Conservation (phyloP, 1,140 invertebrate species). For the Drosophila bipectinata region DNA sequence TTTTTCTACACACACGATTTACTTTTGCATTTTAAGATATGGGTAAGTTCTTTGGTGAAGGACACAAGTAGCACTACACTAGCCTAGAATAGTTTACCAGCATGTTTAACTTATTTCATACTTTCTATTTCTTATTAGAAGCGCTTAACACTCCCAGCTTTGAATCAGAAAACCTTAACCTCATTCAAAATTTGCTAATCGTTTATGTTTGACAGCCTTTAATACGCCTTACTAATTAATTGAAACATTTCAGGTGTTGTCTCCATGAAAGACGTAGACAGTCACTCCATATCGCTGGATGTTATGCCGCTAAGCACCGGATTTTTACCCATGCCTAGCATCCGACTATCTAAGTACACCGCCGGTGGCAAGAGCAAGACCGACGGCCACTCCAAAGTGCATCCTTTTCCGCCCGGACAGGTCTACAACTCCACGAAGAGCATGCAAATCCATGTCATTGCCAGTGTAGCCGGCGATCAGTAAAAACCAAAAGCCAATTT, state of each 20-base stretch:
- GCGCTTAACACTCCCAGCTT: background rate
- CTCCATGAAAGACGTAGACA: constrained; percentile 89
- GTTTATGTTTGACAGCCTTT: background rate
- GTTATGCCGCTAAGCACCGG: constrained; percentile 96
- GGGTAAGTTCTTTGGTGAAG: constrained; percentile 55
- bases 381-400: constrained; percentile 89
- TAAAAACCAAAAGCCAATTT: constrained; percentile 55
- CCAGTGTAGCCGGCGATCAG: constrained; percentile 74
- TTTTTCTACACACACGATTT: constrained; percentile 61
- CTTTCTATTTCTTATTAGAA: background rate
- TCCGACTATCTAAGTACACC: constrained; percentile 96
- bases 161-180: constrained; percentile 1
- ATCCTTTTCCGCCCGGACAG: constrained; percentile 93
- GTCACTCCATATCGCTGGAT: constrained; percentile 92
- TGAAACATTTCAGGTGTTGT: constrained; percentile 88
- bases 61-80: constrained; percentile 22
- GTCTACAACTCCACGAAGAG: constrained; percentile 95
- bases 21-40: constrained; percentile 63
- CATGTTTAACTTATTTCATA: constrained; percentile 3
- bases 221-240: background rate
- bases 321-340: constrained; percentile 93
- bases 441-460: constrained; percentile 93
- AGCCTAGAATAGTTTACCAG: constrained; percentile 4
- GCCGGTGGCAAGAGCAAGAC: constrained; percentile 88
- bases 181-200: background rate